A percentile compares a stretch with the other conserved stretches of the same genome.
phyloP scores from a whole-genome alignment of 2,888 invertebrate species.

The Polia nebulosa region DNA sequence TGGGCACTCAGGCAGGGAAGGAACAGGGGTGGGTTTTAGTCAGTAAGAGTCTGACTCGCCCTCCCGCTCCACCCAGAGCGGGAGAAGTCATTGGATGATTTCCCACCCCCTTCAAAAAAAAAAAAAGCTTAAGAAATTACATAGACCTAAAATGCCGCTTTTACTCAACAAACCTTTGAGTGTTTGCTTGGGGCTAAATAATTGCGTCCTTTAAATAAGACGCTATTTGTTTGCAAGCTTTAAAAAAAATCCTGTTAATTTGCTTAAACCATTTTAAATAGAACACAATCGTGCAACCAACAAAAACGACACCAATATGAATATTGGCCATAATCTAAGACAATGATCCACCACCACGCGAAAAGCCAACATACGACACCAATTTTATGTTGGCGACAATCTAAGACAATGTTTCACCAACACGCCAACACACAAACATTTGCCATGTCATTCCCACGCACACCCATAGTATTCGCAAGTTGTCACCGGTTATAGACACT shows the following conservation, averaged over 20 bases:
- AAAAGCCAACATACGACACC: conserved; percentile 14
- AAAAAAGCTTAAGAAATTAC: no score
- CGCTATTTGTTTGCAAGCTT: background rate
- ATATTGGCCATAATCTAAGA: conserved; percentile 5
- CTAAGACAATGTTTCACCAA: background rate
- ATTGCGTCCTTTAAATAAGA: background rate
- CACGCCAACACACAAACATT: conserved; percentile 38
- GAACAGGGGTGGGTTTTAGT: no score
- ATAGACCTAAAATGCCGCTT: background rate
- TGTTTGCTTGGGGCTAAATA: background rate
- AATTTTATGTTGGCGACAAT: background rate
- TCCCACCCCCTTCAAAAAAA: no score
- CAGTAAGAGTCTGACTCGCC: no score
- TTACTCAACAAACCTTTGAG: background rate
- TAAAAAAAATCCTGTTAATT: background rate
- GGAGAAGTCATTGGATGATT: no score
- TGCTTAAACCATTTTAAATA: background rate
- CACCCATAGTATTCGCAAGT: conserved; percentile 23
- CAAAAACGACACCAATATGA: background rate
- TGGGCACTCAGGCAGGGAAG: no score
- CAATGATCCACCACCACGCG: background rate
- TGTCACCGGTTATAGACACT: conserved; percentile 42
- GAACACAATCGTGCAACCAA: background rate
- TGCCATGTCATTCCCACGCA: conserved; percentile 32
- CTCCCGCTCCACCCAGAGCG: no score